Conservation (phyloP, 1,140 invertebrate species). For the Calosoma granatense region DNA sequence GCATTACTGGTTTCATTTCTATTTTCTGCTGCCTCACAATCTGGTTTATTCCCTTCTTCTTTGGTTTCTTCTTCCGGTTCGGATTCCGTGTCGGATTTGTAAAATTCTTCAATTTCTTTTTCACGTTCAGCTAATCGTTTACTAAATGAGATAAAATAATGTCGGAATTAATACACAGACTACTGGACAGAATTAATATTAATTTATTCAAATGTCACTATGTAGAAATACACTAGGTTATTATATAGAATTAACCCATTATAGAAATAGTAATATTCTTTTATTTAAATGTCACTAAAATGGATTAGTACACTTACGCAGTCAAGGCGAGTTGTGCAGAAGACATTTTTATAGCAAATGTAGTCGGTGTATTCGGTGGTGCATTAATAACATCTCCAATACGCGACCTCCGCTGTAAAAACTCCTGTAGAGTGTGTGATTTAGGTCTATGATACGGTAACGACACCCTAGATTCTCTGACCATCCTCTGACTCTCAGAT, state of each 20-base stretch:
- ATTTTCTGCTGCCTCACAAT: too few relatives aligned
- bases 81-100: constrained; percentile 45
- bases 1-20: too few relatives aligned
- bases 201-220: too few relatives aligned
- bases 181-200: too few relatives aligned
- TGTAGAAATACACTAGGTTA: too few relatives aligned
- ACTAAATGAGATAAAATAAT: constrained; percentile 25
- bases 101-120: constrained; percentile 47
- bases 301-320: constrained; percentile 47
- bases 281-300: too few relatives aligned
- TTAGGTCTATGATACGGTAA: constrained; percentile 72
- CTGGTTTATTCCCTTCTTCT: neutral
- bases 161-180: too few relatives aligned
- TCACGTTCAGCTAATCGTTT: constrained; percentile 42
- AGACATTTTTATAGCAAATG: constrained; percentile 41
- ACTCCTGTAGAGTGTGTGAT: constrained; percentile 60
- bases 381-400: constrained; percentile 16
- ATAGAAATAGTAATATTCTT: too few relatives aligned
- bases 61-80: constrained; percentile 20
- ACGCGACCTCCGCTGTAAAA: constrained; percentile 40
- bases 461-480: constrained; percentile 55
- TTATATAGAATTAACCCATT: too few relatives aligned
- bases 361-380: constrained; percentile 21
- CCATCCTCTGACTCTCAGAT: constrained; percentile 52
- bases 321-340: constrained; percentile 41